Evolutionary conservation across 2,797 vertebrate species (phyloP).

Genomic region (Spheniscus humboldti): DNA sequence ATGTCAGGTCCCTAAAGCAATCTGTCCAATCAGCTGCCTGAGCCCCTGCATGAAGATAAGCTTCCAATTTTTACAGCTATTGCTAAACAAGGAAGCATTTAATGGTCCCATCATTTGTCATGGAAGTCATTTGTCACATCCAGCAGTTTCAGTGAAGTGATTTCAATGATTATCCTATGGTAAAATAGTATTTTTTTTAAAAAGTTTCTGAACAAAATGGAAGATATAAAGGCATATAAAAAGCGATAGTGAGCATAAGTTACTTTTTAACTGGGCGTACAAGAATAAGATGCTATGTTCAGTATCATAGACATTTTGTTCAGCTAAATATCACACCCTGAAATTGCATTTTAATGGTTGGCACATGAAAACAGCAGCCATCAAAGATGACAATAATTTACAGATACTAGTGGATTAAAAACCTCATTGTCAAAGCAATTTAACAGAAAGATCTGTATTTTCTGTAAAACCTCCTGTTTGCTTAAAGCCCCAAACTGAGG

Average conservation of each 20-base stretch:
- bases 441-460: not conserved
- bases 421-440: not conserved
- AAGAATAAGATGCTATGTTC: not conserved
- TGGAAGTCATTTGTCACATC: not conserved
- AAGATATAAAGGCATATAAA: not conserved
- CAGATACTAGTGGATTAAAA: not conserved
- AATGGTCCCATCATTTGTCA: not conserved
- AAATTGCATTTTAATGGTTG: not conserved
- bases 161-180: not conserved
- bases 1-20: not conserved
- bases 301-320: not conserved
- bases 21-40: not conserved
- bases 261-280: not conserved
- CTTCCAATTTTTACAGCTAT: not conserved
- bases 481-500: not conserved
- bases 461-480: not conserved
- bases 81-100: not conserved
- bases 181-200: not conserved
- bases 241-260: not conserved
- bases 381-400: not conserved
- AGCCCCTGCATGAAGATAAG: not conserved
- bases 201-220: not conserved
- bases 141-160: not conserved
- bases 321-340: not conserved
- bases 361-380: not conserved